These are phyloP conservation scores for Eptatretus atami DNA, from an alignment of 2,797 vertebrate species.

Conservation along the genomic window DNA sequence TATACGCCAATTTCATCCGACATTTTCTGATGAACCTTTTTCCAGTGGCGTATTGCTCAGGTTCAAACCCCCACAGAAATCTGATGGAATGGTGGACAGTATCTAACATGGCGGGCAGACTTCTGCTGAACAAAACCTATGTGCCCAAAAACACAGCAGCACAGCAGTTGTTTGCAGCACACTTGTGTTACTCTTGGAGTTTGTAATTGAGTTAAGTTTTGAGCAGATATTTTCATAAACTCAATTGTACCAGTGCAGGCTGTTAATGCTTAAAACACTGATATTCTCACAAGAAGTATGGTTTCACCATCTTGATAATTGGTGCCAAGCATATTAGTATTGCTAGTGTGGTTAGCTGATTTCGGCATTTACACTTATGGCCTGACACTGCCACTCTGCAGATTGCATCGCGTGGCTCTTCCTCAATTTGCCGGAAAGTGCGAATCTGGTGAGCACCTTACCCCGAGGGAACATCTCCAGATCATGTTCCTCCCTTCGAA, in stretches of 20 bases:
- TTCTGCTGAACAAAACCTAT: constrained; percentile 32
- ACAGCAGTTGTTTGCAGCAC: constrained; percentile 43
- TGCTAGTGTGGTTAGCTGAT: background rate
- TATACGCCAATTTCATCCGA: background rate
- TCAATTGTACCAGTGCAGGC: too few species aligned
- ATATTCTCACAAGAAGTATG: too few species aligned
- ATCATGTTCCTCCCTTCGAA: constrained; percentile 42
- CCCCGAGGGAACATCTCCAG: constrained; percentile 29
- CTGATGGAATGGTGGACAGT: constrained; percentile 41
- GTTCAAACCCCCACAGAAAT: constrained; percentile 46
- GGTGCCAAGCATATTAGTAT: too few species aligned
- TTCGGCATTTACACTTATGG: background rate
- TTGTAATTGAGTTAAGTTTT: too few species aligned
- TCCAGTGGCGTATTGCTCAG: constrained; percentile 14
- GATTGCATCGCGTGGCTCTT: constrained; percentile 33
- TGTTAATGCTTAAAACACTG: too few species aligned
- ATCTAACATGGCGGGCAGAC: constrained; percentile 24
- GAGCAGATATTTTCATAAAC: too few species aligned
- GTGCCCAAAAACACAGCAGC: constrained; percentile 69
- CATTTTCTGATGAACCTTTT: background rate
- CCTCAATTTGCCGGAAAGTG: constrained; percentile 41
- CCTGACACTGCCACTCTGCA: constrained; percentile 10
- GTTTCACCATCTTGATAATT: too few species aligned
- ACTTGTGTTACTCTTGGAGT: too few species aligned
- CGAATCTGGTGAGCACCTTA: constrained; percentile 29